Evolutionary conservation across 2,113 vertebrate species (phyloP).

Genomic region (Muntiacus muntjak): DNA sequence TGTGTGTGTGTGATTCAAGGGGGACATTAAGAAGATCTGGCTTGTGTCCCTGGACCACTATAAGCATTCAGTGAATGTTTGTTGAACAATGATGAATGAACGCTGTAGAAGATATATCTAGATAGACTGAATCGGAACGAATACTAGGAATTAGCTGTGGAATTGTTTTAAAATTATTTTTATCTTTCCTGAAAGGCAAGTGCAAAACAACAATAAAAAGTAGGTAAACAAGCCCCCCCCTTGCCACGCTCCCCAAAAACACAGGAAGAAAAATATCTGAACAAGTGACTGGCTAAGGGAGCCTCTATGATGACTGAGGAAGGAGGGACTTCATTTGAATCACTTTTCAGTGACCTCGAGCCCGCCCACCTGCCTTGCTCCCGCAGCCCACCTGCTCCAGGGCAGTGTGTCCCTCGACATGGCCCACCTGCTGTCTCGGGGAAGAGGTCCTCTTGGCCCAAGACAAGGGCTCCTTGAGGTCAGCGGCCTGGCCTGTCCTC

Average conservation of each 20-base stretch:
- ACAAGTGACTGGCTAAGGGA: background rate
- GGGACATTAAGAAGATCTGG: background rate
- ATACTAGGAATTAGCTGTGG: background rate
- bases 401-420: background rate
- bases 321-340: background rate
- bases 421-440: constrained; percentile 68
- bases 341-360: background rate
- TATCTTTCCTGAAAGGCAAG: background rate
- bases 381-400: accelerated
- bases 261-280: background rate
- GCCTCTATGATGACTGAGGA: background rate
- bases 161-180: background rate
- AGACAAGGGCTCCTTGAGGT: accelerated
- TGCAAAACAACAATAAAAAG: background rate
- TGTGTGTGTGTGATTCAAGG: background rate
- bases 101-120: background rate
- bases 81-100: background rate
- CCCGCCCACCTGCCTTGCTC: background rate
- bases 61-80: background rate
- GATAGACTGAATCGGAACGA: background rate
- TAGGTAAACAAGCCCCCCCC: background rate
- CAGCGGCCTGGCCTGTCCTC: background rate
- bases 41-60: background rate
- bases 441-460: accelerated
- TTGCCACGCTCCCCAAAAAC: accelerated